Evolutionary conservation across 2,888 invertebrate genomes (phyloP).

Genomic region (Nineta flava): DNA sequence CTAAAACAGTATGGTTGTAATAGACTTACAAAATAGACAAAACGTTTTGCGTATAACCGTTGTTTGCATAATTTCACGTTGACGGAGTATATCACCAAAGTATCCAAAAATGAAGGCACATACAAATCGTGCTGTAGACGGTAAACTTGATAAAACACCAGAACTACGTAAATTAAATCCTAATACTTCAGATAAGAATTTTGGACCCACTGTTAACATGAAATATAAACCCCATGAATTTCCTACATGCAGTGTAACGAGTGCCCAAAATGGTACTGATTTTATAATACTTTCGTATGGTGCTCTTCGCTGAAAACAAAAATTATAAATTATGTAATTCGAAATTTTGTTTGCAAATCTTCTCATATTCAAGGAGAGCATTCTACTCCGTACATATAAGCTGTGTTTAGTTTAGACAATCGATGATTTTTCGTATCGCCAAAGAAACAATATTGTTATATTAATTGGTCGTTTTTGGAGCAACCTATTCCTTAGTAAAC

Average conservation of each 20-base stretch:
- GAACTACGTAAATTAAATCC: conserved; percentile 56
- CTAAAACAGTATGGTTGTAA: too few relatives aligned
- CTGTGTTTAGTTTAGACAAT: too few relatives aligned
- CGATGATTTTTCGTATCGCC: too few relatives aligned
- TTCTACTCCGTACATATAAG: too few relatives aligned
- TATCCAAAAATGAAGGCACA: conserved; percentile 55
- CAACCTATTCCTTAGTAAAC: too few relatives aligned
- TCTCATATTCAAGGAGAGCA: too few relatives aligned
- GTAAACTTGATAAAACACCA: conserved; percentile 51
- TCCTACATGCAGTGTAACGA: conserved; percentile 52
- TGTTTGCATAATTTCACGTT: conserved; percentile 27
- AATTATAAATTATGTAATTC: too few relatives aligned
- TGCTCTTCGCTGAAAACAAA: conserved; percentile 39
- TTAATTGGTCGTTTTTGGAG: too few relatives aligned
- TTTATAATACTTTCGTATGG: conserved; percentile 44
- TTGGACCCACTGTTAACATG: conserved; percentile 58
- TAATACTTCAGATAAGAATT: conserved; percentile 53
- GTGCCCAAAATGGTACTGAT: conserved; percentile 52
- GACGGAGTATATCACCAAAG: conserved; percentile 45
- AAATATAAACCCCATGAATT: conserved; percentile 64
- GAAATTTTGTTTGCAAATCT: conserved; percentile 11
- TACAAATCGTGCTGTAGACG: conserved; percentile 51
- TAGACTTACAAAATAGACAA: conserved; percentile 41
- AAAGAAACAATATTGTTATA: too few relatives aligned
- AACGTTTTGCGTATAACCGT: conserved; percentile 49